A percentile compares a stretch with the other conserved stretches of the same genome.
Conservation (phyloP, 2,113 vertebrate species). For the Actinemys pallida region DNA sequence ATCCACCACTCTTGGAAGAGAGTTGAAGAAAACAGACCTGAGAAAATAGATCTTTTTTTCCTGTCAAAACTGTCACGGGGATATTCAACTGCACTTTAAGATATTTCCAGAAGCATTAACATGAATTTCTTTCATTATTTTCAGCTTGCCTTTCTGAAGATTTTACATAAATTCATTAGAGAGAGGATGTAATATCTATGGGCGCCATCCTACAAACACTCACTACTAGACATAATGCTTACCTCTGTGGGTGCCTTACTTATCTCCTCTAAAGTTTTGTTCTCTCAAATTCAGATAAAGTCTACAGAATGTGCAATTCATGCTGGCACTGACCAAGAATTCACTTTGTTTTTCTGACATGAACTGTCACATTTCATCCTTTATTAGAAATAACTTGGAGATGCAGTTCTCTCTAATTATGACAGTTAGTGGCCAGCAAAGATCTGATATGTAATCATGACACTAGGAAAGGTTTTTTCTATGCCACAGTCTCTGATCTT, state of each 20-base stretch:
- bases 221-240: neutral
- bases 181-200: neutral
- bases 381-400: conserved; percentile 7
- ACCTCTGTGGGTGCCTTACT: neutral
- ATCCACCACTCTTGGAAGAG: neutral
- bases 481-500: neutral
- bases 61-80: neutral
- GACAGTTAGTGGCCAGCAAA: neutral
- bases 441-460: conserved; percentile 15
- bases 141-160: neutral
- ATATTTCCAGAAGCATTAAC: neutral
- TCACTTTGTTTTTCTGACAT: neutral
- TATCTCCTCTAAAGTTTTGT: neutral
- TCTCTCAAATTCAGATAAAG: neutral
- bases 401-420: conserved; percentile 25
- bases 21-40: neutral
- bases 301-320: neutral
- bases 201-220: neutral
- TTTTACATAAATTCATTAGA: neutral
- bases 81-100: neutral
- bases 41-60: neutral
- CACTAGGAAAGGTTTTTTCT: neutral
- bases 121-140: neutral
- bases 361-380: conserved; percentile 30
- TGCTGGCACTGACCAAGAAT: neutral